Evolutionary conservation across 64 coral and sea anemone species (phyloP).

Genomic region (Platygyra sinensis): DNA sequence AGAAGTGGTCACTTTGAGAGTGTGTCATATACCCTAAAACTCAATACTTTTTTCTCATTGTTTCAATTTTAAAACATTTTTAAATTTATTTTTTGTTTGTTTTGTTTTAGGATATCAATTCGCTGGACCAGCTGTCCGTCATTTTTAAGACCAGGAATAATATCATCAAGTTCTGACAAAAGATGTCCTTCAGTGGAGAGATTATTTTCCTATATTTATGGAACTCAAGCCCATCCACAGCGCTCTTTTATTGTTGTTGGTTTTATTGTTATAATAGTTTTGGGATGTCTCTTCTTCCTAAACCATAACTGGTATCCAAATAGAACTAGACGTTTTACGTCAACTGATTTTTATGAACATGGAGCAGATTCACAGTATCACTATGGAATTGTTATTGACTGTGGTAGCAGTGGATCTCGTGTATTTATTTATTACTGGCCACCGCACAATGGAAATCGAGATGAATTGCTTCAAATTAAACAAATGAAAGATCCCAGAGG

Average conservation of each 20-base stretch:
- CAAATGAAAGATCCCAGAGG: constrained; percentile 85
- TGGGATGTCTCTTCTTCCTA: constrained; percentile 80
- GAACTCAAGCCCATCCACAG: constrained; percentile 31
- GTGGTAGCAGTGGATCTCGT: constrained; percentile 94
- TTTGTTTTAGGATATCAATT: constrained; percentile 71
- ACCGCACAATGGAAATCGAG: constrained; percentile 93
- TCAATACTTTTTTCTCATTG: background rate
- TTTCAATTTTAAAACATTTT: background rate
- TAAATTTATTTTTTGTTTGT: background rate
- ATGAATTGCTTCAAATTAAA: constrained; percentile 89
- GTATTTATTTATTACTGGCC: constrained; percentile 99
- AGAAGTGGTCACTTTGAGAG: background rate
- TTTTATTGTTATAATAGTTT: constrained; percentile 69
- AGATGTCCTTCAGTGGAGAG: constrained; percentile 47
- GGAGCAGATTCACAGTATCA: constrained; percentile 68
- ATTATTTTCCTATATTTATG: constrained; percentile 38
- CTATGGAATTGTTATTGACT: constrained; percentile 97
- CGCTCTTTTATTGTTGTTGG: constrained; percentile 61
- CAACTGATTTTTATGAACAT: constrained; percentile 67
- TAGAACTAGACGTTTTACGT: constrained; percentile 43
- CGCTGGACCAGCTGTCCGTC: constrained; percentile 81
- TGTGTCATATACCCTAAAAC: background rate
- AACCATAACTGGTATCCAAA: constrained; percentile 61
- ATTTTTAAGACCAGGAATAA: constrained; percentile 39
- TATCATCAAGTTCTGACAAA: constrained; percentile 54